A percentile compares a stretch with the other conserved stretches of the same genome.
Evolutionary conservation across 2,797 vertebrate species (phyloP).

Genomic region (Anguilla megastoma): DNA sequence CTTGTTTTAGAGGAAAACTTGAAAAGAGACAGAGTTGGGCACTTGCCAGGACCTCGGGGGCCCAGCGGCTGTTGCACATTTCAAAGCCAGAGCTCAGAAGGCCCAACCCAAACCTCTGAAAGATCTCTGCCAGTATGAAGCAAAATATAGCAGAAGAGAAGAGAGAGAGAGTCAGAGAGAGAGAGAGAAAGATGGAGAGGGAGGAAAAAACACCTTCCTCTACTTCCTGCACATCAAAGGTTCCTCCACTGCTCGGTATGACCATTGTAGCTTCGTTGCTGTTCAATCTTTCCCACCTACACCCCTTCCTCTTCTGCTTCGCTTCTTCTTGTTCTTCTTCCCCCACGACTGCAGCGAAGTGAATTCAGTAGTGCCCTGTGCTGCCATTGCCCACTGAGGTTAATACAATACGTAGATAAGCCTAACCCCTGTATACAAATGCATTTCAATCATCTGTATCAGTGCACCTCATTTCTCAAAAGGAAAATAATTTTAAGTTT

Average conservation of each 20-base stretch:
- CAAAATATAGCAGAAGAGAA: constrained; percentile 52
- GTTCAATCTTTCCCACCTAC: constrained; percentile 56
- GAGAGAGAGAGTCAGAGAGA: constrained; percentile 23
- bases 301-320: not conserved
- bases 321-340: constrained; percentile 38
- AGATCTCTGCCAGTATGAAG: constrained; percentile 57
- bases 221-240: constrained; percentile 80
- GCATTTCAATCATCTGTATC: not conserved
- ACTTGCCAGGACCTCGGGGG: constrained; percentile 50
- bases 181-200: constrained; percentile 36
- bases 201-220: constrained; percentile 60
- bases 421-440: not conserved
- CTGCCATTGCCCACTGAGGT: not conserved
- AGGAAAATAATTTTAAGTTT: not conserved
- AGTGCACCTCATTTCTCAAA: not conserved
- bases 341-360: constrained; percentile 48
- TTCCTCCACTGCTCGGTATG: constrained; percentile 61
- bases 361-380: constrained; percentile 23
- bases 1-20: constrained; percentile 53
- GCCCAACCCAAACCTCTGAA: constrained; percentile 67
- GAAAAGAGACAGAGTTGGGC: constrained; percentile 62
- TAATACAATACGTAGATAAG: not conserved
- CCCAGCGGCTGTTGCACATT: constrained; percentile 62
- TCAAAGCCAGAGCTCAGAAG: constrained; percentile 71
- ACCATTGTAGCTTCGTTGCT: constrained; percentile 65